Conservation (phyloP, 2,797 vertebrate species). For the Margarornis squamiger region DNA sequence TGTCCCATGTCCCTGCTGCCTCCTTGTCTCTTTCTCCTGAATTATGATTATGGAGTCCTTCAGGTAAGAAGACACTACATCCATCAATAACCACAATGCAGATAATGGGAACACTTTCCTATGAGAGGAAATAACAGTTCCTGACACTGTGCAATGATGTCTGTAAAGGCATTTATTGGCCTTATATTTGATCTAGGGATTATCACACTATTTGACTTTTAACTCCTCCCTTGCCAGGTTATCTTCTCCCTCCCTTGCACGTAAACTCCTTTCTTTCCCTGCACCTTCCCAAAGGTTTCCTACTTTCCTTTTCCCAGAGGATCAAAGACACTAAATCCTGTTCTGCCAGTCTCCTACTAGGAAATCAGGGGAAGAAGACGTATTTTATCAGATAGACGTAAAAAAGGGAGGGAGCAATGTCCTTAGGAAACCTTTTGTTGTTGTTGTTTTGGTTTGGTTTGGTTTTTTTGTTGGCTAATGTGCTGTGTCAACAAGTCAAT, state of each 20-base stretch:
- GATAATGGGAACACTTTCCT: not conserved
- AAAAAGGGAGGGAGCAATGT: not conserved
- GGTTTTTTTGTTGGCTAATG: not conserved
- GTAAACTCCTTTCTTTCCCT: not conserved
- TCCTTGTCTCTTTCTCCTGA: not conserved
- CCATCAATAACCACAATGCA: not conserved
- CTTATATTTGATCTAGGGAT: not conserved
- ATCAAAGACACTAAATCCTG: not conserved
- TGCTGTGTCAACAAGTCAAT: not conserved
- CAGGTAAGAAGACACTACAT: not conserved
- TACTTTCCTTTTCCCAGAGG: not conserved
- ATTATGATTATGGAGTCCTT: not conserved
- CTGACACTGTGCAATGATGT: not conserved
- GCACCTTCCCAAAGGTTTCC: not conserved
- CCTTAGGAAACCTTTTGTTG: not conserved
- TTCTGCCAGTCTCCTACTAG: not conserved
- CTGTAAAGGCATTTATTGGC: conserved; percentile 1
- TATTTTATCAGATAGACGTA: not conserved
- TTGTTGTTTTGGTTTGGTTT: not conserved
- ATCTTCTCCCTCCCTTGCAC: not conserved
- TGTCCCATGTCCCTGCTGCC: not conserved
- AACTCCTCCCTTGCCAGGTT: not conserved
- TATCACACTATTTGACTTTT: not conserved
- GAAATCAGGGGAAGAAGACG: not conserved
- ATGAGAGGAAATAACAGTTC: not conserved